phyloP scores from a whole-genome alignment of 2,113 vertebrate genomes.

The Rhinogobius similis region DNA sequence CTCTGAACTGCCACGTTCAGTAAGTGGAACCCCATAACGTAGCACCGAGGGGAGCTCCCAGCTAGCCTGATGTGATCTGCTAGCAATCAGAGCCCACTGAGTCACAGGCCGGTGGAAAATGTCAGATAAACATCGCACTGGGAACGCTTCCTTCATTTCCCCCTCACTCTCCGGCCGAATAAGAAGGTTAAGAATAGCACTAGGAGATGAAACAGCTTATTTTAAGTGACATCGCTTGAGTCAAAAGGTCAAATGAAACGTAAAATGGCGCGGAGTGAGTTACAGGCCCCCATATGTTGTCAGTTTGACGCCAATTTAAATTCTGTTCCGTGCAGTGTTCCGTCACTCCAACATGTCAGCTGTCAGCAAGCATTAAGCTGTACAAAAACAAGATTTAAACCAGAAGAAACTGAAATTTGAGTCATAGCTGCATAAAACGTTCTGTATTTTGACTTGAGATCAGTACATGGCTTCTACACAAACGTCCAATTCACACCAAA shows the following conservation, averaged over 20 bases:
- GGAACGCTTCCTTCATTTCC: slow-evolving; percentile 53
- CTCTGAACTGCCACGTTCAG: slow-evolving; percentile 48
- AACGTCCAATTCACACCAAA: slow-evolving; percentile 53
- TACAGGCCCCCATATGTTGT: slow-evolving; percentile 27
- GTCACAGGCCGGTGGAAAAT: slow-evolving; percentile 68
- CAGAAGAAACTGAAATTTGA: slow-evolving; percentile 33
- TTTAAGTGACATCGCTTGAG: slow-evolving; percentile 63
- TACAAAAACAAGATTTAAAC: slow-evolving; percentile 14
- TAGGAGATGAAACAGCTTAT: slow-evolving; percentile 61
- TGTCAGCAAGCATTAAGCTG: slow-evolving; percentile 43
- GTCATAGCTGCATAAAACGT: slow-evolving; percentile 13
- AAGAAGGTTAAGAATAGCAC: slow-evolving; percentile 71
- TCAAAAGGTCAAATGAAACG: slow-evolving; percentile 65
- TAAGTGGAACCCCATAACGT: slow-evolving; percentile 47
- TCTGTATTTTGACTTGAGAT: slow-evolving; percentile 12
- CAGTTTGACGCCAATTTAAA: slow-evolving; percentile 47
- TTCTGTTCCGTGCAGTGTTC: slow-evolving; percentile 33
- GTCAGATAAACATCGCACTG: slow-evolving; percentile 73
- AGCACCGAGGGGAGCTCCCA: slow-evolving; percentile 29
- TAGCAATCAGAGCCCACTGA: slow-evolving; percentile 62
- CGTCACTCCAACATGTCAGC: slow-evolving; percentile 37
- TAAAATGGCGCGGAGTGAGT: slow-evolving; percentile 42
- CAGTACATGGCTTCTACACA: slow-evolving; percentile 41
- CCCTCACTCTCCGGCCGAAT: slow-evolving; percentile 32
- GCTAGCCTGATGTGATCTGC: slow-evolving; percentile 50